Percentiles rank a stretch among this genome's conserved stretches.
phyloP scores from a whole-genome alignment of 2,113 vertebrate species.

The Neodon shergylaensis region DNA sequence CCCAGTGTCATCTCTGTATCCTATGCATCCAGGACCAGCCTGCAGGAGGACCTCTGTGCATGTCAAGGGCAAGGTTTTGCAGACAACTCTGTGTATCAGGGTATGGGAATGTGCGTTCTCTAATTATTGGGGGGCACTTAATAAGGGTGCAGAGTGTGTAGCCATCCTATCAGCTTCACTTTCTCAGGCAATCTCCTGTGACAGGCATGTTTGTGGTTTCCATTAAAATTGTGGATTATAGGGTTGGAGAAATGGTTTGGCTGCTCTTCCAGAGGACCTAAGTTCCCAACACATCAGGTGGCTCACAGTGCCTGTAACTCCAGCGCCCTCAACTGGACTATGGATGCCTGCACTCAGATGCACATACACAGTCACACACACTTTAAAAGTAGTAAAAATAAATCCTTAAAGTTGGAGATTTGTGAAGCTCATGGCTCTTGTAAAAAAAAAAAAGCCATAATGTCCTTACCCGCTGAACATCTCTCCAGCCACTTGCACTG shows the following conservation, averaged over 20 bases:
- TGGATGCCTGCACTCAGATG: neutral
- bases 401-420: neutral
- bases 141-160: neutral
- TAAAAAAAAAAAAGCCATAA: no score
- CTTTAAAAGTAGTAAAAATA: neutral
- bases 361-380: neutral
- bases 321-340: neutral
- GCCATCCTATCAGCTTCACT: neutral
- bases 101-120: neutral
- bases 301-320: neutral
- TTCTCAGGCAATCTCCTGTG: neutral
- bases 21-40: neutral
- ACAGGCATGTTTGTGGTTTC: neutral
- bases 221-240: neutral
- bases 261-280: neutral
- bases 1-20: constrained; percentile 45
- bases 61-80: constrained; percentile 6
- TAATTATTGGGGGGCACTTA: neutral
- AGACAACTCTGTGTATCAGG: neutral
- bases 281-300: neutral
- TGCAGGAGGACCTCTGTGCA: neutral
- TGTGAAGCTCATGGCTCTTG: neutral
- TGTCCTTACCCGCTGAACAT: neutral
- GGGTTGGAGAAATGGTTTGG: neutral
- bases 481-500: neutral